Conservation (phyloP, 2,888 invertebrate species). For the Ophion costatus region DNA sequence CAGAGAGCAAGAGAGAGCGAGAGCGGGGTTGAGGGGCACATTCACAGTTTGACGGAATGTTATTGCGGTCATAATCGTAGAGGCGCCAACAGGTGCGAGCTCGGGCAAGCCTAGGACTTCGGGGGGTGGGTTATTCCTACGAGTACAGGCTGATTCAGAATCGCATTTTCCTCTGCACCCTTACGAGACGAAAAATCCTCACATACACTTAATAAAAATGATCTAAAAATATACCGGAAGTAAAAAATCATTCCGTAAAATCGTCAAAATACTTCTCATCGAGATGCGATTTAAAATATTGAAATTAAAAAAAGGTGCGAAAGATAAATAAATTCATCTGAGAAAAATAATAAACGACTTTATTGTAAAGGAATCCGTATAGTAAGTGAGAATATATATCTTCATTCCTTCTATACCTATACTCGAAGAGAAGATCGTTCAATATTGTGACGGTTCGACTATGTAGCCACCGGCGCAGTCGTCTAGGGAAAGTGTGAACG, state of each 20-base stretch:
- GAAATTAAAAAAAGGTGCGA: neutral
- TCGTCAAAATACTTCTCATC: neutral
- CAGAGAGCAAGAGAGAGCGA: conserved; percentile 60
- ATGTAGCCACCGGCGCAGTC: conserved; percentile 67
- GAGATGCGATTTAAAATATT: neutral
- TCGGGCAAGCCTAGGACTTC: conserved; percentile 77
- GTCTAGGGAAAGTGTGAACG: conserved; percentile 45
- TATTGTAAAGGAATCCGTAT: neutral
- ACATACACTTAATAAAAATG: neutral
- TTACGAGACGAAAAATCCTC: neutral
- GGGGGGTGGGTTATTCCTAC: conserved; percentile 53
- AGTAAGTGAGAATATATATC: neutral
- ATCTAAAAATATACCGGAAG: neutral
- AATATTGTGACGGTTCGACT: conserved; percentile 68
- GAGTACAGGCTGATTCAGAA: conserved; percentile 54
- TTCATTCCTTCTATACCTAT: neutral
- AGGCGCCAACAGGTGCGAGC: conserved; percentile 83
- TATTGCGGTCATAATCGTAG: conserved; percentile 83
- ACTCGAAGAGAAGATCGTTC: conserved; percentile 35
- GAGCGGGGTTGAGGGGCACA: conserved; percentile 62
- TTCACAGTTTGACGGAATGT: conserved; percentile 82
- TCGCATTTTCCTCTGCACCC: conserved; percentile 16
- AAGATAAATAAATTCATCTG: neutral
- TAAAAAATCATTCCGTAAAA: neutral
- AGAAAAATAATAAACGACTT: neutral